These are phyloP conservation scores for Dascillus cervinus DNA, from an alignment of 2,888 invertebrate species.

Conservation along the genomic window DNA sequence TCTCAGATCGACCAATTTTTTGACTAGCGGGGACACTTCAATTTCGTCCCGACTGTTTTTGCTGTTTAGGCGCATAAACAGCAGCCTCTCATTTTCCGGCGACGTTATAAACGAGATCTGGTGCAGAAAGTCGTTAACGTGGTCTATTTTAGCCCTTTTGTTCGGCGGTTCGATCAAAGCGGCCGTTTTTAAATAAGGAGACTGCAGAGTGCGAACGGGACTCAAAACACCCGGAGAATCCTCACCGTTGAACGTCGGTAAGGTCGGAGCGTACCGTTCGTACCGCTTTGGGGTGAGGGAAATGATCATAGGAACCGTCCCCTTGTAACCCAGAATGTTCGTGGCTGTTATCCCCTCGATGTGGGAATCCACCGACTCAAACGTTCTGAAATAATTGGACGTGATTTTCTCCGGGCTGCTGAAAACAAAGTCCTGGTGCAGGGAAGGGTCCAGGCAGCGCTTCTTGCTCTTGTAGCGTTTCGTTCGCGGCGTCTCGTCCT, in stretches of 20 bases:
- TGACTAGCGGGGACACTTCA: conserved; percentile 53
- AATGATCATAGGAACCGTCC: neutral
- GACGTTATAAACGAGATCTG: conserved; percentile 32
- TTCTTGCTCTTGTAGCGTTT: conserved; percentile 32
- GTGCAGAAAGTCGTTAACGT: conserved; percentile 34
- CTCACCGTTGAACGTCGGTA: conserved; percentile 52
- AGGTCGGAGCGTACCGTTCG: conserved; percentile 33
- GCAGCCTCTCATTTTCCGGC: conserved; percentile 24
- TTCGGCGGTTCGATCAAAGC: conserved; percentile 30
- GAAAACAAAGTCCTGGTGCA: conserved; percentile 18
- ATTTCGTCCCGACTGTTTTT: conserved; percentile 15
- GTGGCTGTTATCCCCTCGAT: conserved; percentile 26
- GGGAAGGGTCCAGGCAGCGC: conserved; percentile 29
- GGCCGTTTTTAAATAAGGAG: conserved; percentile 36
- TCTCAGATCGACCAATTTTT: conserved; percentile 50
- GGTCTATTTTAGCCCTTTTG: conserved; percentile 34
- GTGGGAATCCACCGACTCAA: conserved; percentile 37
- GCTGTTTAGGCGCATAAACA: conserved; percentile 19
- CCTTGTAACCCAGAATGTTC: neutral
- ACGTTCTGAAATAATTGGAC: conserved; percentile 32
- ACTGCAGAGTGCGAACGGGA: conserved; percentile 37
- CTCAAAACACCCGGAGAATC: conserved; percentile 41
- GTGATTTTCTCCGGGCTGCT: conserved; percentile 8
- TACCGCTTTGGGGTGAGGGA: neutral
- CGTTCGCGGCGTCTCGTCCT: conserved; percentile 1